Percentiles rank a stretch among this genome's conserved stretches.
Evolutionary conservation across 2,113 vertebrate species (phyloP).

Genomic region (Apistogramma diplotaenia): DNA sequence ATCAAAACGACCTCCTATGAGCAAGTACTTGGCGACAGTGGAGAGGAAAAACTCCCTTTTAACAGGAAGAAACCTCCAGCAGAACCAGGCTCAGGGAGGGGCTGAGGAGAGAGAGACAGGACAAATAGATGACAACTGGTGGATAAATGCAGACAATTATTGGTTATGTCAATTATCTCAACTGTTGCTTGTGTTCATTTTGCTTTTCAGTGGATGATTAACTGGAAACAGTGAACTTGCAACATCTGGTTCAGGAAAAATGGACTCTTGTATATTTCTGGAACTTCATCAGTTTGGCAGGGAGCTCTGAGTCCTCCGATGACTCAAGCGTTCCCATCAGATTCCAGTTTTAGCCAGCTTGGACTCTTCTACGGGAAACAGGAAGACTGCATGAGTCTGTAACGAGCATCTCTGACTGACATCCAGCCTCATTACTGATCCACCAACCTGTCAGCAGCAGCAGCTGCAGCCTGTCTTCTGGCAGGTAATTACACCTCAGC

Average conservation of each 20-base stretch:
- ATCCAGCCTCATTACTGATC: slow-evolving; percentile 5
- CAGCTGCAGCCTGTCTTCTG: not conserved
- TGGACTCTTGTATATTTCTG: not conserved
- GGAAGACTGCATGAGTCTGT: not conserved
- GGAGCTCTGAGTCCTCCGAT: not conserved
- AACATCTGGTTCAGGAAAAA: not conserved
- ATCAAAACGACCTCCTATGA: too few species aligned
- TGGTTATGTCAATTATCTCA: not conserved
- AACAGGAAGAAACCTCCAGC: too few species aligned
- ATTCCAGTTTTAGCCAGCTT: not conserved
- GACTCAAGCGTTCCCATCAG: not conserved
- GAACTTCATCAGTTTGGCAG: not conserved
- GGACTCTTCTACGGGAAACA: not conserved
- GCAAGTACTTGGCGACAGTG: too few species aligned
- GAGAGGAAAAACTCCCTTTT: too few species aligned
- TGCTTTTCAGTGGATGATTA: not conserved
- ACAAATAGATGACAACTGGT: too few species aligned
- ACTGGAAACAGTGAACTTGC: not conserved
- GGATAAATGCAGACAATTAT: not conserved
- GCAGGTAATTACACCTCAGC: not conserved
- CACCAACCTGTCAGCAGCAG: not conserved
- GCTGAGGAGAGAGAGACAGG: too few species aligned
- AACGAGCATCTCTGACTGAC: slow-evolving; percentile 13
- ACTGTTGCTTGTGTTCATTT: not conserved
- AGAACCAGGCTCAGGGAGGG: too few species aligned